phyloP scores from a whole-genome alignment of 2,113 vertebrate species.

The Plecturocebus donacophilus region DNA sequence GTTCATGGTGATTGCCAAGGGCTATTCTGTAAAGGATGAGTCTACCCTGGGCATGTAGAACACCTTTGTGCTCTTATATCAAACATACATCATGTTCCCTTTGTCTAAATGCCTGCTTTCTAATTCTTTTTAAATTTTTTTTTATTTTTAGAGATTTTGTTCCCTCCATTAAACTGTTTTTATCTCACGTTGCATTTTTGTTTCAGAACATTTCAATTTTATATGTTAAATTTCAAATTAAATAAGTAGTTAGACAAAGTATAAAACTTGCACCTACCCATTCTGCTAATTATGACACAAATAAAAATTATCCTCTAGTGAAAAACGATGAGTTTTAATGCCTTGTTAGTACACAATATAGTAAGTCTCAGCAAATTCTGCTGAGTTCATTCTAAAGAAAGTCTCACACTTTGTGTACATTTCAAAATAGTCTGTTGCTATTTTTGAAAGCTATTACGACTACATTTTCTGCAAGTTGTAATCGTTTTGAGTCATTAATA shows the following conservation, averaged over 20 bases:
- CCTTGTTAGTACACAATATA: neutral
- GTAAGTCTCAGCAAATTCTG: neutral
- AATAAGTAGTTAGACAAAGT: neutral
- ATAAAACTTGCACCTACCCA: neutral
- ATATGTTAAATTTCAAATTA: constrained; percentile 41
- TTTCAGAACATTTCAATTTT: constrained; percentile 40
- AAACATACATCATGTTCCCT: neutral
- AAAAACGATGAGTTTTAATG: neutral
- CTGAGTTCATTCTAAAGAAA: constrained; percentile 28
- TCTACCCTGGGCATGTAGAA: neutral
- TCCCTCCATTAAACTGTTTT: neutral
- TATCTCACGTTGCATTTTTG: constrained; percentile 17
- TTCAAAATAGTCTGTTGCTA: constrained; percentile 45
- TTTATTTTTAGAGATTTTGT: neutral
- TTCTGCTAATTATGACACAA: neutral
- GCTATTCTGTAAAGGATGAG: neutral
- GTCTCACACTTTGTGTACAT: neutral
- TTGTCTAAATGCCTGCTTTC: neutral
- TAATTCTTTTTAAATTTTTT: neutral
- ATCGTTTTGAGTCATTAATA: neutral
- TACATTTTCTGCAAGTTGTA: constrained; percentile 22
- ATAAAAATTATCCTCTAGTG: neutral
- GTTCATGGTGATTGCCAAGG: neutral
- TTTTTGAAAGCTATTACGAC: constrained; percentile 47
- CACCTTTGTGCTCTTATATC: neutral